These are phyloP conservation scores for Megaceryle torquata DNA, from an alignment of 2,113 vertebrate species.

Conservation along the genomic window DNA sequence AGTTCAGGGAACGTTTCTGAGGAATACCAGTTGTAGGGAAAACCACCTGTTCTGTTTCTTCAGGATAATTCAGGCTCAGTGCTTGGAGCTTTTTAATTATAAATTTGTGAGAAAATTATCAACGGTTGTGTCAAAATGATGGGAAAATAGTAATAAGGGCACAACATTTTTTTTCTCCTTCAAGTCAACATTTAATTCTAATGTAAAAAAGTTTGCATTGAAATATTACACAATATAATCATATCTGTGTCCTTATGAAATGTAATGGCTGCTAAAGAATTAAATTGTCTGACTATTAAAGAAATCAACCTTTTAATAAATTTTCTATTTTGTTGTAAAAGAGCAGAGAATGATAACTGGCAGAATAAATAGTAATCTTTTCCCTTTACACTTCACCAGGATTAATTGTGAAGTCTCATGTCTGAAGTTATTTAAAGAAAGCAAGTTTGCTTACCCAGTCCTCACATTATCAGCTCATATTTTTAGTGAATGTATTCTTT, in stretches of 20 bases:
- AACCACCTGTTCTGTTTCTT: background rate
- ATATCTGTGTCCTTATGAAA: background rate
- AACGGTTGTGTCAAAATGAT: background rate
- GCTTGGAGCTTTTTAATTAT: background rate
- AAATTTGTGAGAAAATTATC: background rate
- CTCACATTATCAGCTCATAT: background rate
- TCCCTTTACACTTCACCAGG: accelerated
- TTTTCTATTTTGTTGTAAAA: background rate
- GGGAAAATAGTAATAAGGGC: background rate
- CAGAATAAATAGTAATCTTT: background rate
- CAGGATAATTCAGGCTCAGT: background rate
- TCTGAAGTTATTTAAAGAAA: background rate
- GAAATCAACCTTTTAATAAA: background rate
- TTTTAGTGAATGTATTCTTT: background rate
- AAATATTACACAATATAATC: background rate
- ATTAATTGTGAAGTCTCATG: background rate
- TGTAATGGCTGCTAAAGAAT: background rate
- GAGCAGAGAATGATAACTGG: background rate
- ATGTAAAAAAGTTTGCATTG: background rate
- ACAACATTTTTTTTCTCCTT: background rate
- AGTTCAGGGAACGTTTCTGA: background rate
- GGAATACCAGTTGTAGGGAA: background rate
- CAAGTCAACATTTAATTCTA: background rate
- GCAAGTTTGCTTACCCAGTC: background rate
- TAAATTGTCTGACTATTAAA: background rate